Evolutionary conservation across 1,140 invertebrate species (phyloP).

Genomic region (Rhopalosiphum padi): DNA sequence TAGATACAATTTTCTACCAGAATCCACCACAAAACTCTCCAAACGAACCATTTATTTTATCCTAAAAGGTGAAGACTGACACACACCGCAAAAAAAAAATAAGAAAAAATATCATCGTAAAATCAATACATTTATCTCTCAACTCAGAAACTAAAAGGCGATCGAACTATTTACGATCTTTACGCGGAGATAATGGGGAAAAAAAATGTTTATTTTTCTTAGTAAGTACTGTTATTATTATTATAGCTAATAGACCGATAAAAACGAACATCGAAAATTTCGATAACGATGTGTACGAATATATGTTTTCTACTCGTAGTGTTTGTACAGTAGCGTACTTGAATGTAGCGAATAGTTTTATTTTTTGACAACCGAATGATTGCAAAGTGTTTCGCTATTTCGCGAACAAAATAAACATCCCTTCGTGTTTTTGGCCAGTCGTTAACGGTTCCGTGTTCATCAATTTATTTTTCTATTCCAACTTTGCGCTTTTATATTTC

Average conservation of each 20-base stretch:
- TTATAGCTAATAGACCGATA: slow-evolving; percentile 11
- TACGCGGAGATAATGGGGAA: not conserved
- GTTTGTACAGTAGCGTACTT: not conserved
- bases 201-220: not conserved
- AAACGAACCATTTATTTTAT: no score
- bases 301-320: not conserved
- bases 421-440: not conserved
- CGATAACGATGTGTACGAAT: not conserved
- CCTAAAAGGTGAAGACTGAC: no score
- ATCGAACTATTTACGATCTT: not conserved
- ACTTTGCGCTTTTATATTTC: not conserved
- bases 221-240: not conserved
- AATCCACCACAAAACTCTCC: no score
- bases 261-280: not conserved
- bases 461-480: not conserved
- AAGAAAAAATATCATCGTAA: no score
- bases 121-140: no score
- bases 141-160: not conserved
- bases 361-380: slow-evolving; percentile 5
- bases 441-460: not conserved
- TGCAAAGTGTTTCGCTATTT: not conserved
- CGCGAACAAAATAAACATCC: not conserved
- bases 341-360: not conserved
- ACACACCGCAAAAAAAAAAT: no score
- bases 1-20: no score